Base-by-base conservation (phyloP, 2,113 vertebrate species). In the Nettapus auritus region DNA sequence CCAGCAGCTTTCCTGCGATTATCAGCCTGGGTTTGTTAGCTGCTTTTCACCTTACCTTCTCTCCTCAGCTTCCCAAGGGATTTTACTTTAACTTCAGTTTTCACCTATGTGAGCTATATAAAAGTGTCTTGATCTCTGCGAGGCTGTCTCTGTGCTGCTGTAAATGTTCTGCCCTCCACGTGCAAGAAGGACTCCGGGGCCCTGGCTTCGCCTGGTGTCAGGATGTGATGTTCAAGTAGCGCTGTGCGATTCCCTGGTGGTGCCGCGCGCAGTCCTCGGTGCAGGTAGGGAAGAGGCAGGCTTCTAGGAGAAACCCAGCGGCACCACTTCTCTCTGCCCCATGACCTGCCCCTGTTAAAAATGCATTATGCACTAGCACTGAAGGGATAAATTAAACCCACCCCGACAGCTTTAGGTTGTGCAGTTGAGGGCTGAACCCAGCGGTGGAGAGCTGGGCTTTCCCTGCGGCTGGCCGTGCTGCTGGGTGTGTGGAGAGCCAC, bases 221-320 rank as follows among this genome's bases (percentile, higher is more conserved):
- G 60, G 81, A 84, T 79, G 88, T 82, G 77, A 87, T 73, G 82
- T 90, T 94, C 75, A 76, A 75, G 33, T 9, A 67, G 86, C 57
- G 12, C 55, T 74, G 63, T 85, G 57, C 78, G 89, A 84, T 76
- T 90, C 94, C 71, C 93, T 96, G 92, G 83, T 84, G 96, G 93
- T 40, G 5, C 26, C 0, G 0, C 57, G 34, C 4, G 3, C 19
- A n/a, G 79, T n/a, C 56, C n/a, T 82, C 48, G 71, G n/a, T 7
- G 25, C 25, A 1, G 4, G 75, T 96, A 96, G 92, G 88, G 96
- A 96, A 73, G 66, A 82, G 59, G 44, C 34, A 74, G 91, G 88
- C 6, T 95, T 95, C 93, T 97, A 94, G 91, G 88, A 96, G 92
- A 86, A 96, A 60, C 46, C 50, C 4, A 1, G 25, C 21, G 0